Conservation (phyloP, 1,140 invertebrate genomes). For the Thaumetopoea pityocampa region DNA sequence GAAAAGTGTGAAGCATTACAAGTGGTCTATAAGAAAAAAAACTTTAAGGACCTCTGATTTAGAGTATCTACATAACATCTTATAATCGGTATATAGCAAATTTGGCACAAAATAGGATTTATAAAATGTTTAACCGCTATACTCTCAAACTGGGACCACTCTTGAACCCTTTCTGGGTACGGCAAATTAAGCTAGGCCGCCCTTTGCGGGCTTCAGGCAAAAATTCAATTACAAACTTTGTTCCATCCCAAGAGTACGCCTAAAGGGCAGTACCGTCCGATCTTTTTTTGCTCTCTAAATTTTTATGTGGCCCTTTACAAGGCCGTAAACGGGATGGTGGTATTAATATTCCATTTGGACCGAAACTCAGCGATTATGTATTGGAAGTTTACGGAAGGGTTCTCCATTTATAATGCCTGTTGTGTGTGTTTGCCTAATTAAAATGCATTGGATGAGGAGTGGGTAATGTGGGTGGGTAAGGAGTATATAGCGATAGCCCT, state of each 20-base stretch:
- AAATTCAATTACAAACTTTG: slow-evolving; percentile 74
- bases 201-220: slow-evolving; percentile 71
- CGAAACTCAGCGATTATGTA: slow-evolving; percentile 46
- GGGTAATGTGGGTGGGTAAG: no score
- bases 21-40: no score
- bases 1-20: no score
- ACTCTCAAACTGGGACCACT: slow-evolving; percentile 24
- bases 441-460: slow-evolving; percentile 16
- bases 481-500: no score
- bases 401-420: slow-evolving; percentile 5
- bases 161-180: slow-evolving; percentile 58
- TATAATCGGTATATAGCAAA: no score
- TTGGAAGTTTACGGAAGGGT: slow-evolving; percentile 29
- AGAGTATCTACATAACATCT: no score
- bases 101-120: no score
- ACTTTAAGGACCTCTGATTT: no score
- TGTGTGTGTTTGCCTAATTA: slow-evolving; percentile 21
- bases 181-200: slow-evolving; percentile 70
- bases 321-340: slow-evolving; percentile 67
- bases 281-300: slow-evolving; percentile 70
- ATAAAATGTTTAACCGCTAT: neutral
- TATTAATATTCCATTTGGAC: slow-evolving; percentile 71
- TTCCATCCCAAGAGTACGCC: slow-evolving; percentile 59
- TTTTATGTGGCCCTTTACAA: slow-evolving; percentile 72
- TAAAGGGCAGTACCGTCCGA: slow-evolving; percentile 49